Percentiles rank a stretch among this genome's conserved stretches.
phyloP scores from a whole-genome alignment of 2,888 invertebrate genomes.

The Glyphotaelius pellucidus region DNA sequence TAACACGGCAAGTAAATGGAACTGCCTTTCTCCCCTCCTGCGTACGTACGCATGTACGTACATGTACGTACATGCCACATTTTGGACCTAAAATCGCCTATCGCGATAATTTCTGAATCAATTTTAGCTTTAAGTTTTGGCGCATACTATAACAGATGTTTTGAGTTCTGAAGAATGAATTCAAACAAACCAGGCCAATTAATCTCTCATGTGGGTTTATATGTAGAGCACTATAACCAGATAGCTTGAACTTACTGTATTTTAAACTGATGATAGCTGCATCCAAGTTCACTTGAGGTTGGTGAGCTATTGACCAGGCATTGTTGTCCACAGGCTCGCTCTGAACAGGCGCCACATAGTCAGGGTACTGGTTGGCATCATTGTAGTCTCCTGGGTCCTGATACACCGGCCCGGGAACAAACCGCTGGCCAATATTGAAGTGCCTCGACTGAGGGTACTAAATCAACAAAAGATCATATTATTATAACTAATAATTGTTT shows the following conservation, averaged over 20 bases:
- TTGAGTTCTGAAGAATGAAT: not conserved
- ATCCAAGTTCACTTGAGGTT: conserved; percentile 58
- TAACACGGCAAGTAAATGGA: too few species aligned
- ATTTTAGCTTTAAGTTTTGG: not conserved
- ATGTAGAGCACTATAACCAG: not conserved
- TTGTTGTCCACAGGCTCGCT: conserved; percentile 55
- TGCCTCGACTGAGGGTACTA: conserved; percentile 60
- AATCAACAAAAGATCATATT: conserved; percentile 5
- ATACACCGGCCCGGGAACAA: conserved; percentile 63
- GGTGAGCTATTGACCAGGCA: conserved; percentile 59
- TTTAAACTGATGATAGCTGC: conserved; percentile 59
- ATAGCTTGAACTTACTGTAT: conserved; percentile 55
- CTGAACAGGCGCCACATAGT: conserved; percentile 59
- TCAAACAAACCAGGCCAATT: not conserved
- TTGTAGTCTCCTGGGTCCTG: conserved; percentile 61
- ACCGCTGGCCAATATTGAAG: conserved; percentile 57
- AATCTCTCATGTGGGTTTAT: not conserved
- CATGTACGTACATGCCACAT: too few species aligned
- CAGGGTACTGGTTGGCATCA: conserved; percentile 61
- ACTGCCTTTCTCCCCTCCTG: too few species aligned
- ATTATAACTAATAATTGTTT: not conserved
- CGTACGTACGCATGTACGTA: too few species aligned
- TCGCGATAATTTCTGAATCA: too few species aligned
- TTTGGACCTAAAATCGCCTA: too few species aligned
- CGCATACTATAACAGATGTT: not conserved